Evolutionary conservation across 2,113 vertebrate species (phyloP), one percentile per base, ranked within the genome.

Genomic region (Siniperca knerii): DNA sequence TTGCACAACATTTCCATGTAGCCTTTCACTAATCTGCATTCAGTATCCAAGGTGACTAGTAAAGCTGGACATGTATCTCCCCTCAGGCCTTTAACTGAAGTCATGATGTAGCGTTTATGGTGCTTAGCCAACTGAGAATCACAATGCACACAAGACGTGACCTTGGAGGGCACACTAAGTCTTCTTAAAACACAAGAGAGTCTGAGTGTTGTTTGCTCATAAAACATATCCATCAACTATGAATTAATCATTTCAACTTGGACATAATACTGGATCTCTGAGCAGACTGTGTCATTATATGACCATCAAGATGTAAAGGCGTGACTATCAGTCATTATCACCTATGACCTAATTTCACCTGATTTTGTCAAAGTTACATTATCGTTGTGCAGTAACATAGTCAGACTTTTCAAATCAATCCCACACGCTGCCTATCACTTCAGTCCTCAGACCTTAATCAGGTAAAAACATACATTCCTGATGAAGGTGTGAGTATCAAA

Each of bases 1-100:
- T 64, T 71, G 68, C 37, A 42, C 66, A 79, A 60, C 73, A 82
- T 81, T 83, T 89, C 75, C 72, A 66, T 42, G 65, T 54, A 79
- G 71, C 23, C 57, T 21, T 69, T 73, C 35, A 50, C 52, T 76
- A 68, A 75, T 73, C 74, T 77, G 68, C 68, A 67, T 80, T 70
- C 74, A 71, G 79, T 79, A 77, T 72, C 81, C 87, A 89, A 77
- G 73, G 89, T 81, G 50, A 87, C 78, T 23, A 1, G 1, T 75
- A 33, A 84, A 52, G 40, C 79, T 65, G 25, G 46, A 74, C n/a
- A 50, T 18, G 16, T 52, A 9, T 77, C 75, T 76, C 13, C 40
- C 67, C 61, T 60, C 68, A 40, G 77, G 77, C 74, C 67, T 72
- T 48, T 25, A 40, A 76, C 70, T 60, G 66, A 71, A 55, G 75